Evolutionary conservation across 2,797 vertebrate genomes (phyloP).

Genomic region (Oreortyx pictus): DNA sequence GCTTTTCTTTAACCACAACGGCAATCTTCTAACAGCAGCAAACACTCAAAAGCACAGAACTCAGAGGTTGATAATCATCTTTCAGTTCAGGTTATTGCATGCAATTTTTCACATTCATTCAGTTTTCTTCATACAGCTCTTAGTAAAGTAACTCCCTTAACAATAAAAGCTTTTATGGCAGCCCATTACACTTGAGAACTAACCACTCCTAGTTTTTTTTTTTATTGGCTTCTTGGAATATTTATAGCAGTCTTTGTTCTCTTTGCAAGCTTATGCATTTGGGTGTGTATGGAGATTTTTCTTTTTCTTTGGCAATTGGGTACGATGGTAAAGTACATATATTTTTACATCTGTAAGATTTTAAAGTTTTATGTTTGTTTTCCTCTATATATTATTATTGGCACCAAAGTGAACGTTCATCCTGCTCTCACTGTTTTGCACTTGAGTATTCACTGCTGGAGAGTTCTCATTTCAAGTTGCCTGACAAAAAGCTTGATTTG

Average conservation of each 20-base stretch:
- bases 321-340: neutral
- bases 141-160: slow-evolving; percentile 83
- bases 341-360: slow-evolving; percentile 45
- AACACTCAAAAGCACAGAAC: slow-evolving; percentile 80
- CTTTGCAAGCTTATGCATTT: slow-evolving; percentile 71
- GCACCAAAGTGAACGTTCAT: neutral
- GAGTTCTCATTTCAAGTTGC: slow-evolving; percentile 23
- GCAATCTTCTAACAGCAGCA: slow-evolving; percentile 82
- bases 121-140: slow-evolving; percentile 82
- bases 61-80: slow-evolving; percentile 84
- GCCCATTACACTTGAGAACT: slow-evolving; percentile 80
- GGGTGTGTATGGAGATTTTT: slow-evolving; percentile 60
- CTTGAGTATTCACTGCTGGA: neutral
- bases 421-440: slow-evolving; percentile 20
- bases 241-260: slow-evolving; percentile 85
- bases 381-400: neutral
- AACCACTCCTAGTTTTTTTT: slow-evolving; percentile 81
- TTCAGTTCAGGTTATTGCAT: slow-evolving; percentile 82
- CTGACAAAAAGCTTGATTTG: slow-evolving; percentile 41
- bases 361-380: slow-evolving; percentile 49
- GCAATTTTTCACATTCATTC: slow-evolving; percentile 85
- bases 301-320: neutral
- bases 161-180: slow-evolving; percentile 86
- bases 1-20: slow-evolving; percentile 82
- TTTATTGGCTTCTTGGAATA: slow-evolving; percentile 83